A percentile compares a stretch with the other conserved stretches of the same genome.
Evolutionary conservation across 2,797 vertebrate genomes (phyloP).

Genomic region (Allobates femoralis): DNA sequence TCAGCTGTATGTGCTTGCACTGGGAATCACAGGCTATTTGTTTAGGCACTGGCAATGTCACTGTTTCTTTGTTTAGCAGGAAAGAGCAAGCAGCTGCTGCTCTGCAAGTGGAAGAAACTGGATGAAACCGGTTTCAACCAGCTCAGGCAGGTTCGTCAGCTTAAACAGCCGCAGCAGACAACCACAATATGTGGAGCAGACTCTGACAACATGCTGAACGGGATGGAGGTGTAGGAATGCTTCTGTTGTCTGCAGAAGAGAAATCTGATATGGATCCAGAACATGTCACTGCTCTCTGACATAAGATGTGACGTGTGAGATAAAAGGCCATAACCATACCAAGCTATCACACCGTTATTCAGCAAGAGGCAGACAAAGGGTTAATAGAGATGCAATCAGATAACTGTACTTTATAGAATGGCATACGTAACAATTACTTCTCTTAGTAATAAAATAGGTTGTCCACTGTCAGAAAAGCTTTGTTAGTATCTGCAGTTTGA

Average conservation of each 20-base stretch:
- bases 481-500: too few relatives aligned
- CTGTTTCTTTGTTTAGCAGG: conserved; percentile 55
- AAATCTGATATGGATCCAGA: not conserved
- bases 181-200: conserved; percentile 52
- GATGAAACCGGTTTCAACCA: conserved; percentile 55
- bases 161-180: conserved; percentile 44
- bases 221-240: conserved; percentile 8
- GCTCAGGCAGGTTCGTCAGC: conserved; percentile 43
- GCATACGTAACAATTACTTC: not conserved
- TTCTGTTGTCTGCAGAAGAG: not conserved
- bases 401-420: not conserved
- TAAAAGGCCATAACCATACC: not conserved
- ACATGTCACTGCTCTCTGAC: not conserved
- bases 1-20: conserved; percentile 4
- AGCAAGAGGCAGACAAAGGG: too few relatives aligned
- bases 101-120: too few relatives aligned
- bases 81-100: conserved; percentile 53
- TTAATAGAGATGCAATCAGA: too few relatives aligned
- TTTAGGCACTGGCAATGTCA: conserved; percentile 25
- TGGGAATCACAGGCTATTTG: conserved; percentile 31
- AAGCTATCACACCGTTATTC: too few relatives aligned
- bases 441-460: too few relatives aligned
- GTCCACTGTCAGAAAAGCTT: too few relatives aligned
- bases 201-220: conserved; percentile 21
- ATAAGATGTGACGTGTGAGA: not conserved